Percentiles rank a stretch among this genome's conserved stretches.
Evolutionary conservation across 2,797 vertebrate genomes (phyloP).

Genomic region (Miichthys miiuy): DNA sequence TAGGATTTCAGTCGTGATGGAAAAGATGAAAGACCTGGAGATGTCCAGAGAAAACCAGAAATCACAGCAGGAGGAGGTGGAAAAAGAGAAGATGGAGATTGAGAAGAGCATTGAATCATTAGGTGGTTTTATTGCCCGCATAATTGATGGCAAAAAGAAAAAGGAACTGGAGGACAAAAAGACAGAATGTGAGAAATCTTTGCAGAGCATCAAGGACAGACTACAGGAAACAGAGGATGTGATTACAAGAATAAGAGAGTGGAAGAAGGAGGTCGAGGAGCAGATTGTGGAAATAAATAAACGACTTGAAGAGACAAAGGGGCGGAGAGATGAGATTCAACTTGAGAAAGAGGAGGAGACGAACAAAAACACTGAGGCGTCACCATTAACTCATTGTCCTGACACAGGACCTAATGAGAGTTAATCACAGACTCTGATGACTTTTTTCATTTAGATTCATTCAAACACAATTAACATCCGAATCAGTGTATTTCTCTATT

Average conservation of each 20-base stretch:
- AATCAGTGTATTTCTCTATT: too few relatives aligned
- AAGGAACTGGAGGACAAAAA: neutral
- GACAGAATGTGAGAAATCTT: neutral
- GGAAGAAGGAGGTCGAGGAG: neutral
- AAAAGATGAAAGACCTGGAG: neutral
- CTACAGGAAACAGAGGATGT: neutral
- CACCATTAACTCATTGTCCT: too few relatives aligned
- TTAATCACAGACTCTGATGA: too few relatives aligned
- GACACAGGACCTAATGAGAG: too few relatives aligned
- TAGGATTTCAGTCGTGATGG: neutral
- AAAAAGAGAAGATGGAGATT: accelerated
- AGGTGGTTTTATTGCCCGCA: too few relatives aligned
- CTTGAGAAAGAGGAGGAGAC: neutral
- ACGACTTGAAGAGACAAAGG: neutral
- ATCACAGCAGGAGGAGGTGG: neutral
- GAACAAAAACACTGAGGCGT: neutral
- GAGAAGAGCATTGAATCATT: neutral
- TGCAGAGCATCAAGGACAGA: neutral
- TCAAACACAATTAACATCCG: too few relatives aligned
- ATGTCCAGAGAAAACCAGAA: accelerated
- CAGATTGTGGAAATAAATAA: neutral
- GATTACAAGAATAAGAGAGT: neutral
- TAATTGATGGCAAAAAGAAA: neutral
- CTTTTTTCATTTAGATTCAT: too few relatives aligned
- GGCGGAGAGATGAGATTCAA: too few relatives aligned